Percentiles rank a stretch among this genome's conserved stretches.
Evolutionary conservation across 2,113 vertebrate species (phyloP).

Genomic region (Saguinus imperator): DNA sequence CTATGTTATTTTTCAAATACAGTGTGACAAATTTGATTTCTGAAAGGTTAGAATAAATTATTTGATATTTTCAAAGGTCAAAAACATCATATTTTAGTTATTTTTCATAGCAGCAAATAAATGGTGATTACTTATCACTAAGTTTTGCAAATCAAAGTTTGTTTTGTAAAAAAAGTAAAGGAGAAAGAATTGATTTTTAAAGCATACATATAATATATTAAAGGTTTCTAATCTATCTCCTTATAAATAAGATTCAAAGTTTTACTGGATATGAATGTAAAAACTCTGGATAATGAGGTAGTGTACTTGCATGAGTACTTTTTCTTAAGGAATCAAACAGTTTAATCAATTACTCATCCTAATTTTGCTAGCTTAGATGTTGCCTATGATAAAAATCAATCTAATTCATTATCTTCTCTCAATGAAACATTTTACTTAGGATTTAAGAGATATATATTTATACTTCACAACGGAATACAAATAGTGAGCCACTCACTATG

Average conservation of each 20-base stretch:
- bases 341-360: not conserved
- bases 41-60: slow-evolving; percentile 70
- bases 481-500: not conserved
- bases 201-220: not conserved
- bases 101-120: slow-evolving; percentile 51
- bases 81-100: slow-evolving; percentile 49
- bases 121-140: slow-evolving; percentile 22
- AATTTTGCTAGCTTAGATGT: not conserved
- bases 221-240: not conserved
- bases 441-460: not conserved
- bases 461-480: not conserved
- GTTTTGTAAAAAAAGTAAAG: not conserved
- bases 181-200: slow-evolving; percentile 36
- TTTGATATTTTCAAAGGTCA: slow-evolving; percentile 73
- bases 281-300: not conserved
- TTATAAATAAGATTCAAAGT: not conserved
- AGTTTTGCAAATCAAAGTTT: slow-evolving; percentile 8
- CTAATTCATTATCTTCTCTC: not conserved
- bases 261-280: not conserved
- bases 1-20: slow-evolving; percentile 37
- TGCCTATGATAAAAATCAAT: not conserved
- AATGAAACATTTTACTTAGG: not conserved
- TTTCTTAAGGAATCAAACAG: not conserved
- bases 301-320: accelerated
- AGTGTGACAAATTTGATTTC: slow-evolving; percentile 67